These are phyloP conservation scores for Helicolenus hilgendorfi DNA, from an alignment of 2,797 vertebrate genomes.

Conservation along the genomic window DNA sequence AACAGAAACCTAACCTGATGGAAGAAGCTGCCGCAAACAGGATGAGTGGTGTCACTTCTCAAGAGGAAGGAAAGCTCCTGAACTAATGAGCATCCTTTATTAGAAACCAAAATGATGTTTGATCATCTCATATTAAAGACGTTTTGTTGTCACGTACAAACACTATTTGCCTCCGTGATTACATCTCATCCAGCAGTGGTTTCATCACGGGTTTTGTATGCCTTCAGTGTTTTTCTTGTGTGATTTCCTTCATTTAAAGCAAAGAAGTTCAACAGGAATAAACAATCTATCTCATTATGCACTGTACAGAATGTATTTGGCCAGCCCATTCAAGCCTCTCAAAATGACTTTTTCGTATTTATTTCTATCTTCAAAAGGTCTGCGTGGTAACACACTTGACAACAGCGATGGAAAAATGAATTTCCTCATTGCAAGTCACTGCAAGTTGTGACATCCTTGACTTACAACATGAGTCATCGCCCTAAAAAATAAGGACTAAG, in stretches of 20 bases:
- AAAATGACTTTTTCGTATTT: not conserved
- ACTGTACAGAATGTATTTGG: not conserved
- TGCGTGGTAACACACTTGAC: not conserved
- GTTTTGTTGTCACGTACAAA: not conserved
- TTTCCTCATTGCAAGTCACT: conserved; percentile 23
- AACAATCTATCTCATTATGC: not conserved
- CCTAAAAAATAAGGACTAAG: not conserved
- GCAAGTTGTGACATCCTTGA: conserved; percentile 33
- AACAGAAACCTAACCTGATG: conserved; percentile 38
- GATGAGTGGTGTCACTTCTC: conserved; percentile 39
- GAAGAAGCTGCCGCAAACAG: conserved; percentile 31
- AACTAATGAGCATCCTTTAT: conserved; percentile 10
- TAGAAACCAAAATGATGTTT: conserved; percentile 6
- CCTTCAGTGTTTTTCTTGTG: not conserved
- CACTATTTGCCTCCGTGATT: not conserved
- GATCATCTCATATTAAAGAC: not conserved
- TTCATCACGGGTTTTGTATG: not conserved
- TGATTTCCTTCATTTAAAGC: not conserved
- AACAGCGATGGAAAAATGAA: not conserved
- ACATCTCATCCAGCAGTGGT: not conserved
- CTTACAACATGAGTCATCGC: conserved; percentile 28
- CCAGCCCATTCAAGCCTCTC: not conserved
- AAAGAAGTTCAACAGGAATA: not conserved
- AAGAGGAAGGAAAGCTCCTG: conserved; percentile 33
- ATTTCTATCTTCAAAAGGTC: not conserved